Conservation (phyloP, 1,140 invertebrate species). For the Pachypeltis micranthus region DNA sequence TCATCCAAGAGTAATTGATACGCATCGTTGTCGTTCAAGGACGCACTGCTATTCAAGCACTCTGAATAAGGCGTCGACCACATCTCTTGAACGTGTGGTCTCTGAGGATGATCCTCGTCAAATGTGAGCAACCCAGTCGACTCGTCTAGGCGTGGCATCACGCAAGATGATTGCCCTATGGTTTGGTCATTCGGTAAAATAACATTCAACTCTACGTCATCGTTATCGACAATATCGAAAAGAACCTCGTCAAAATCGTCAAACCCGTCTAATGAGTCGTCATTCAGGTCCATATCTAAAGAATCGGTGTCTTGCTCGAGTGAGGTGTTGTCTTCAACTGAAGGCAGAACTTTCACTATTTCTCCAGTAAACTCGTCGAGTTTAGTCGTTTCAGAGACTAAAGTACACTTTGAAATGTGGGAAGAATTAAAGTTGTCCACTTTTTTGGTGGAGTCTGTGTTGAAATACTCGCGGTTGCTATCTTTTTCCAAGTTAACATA, state of each 20-base stretch:
- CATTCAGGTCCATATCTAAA: slow-evolving; percentile 20
- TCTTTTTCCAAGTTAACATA: slow-evolving; percentile 18
- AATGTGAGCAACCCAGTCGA: slow-evolving; percentile 14
- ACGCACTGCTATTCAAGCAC: no score
- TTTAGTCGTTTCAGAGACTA: slow-evolving; percentile 8
- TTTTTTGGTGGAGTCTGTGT: background rate
- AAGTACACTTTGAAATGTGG: background rate
- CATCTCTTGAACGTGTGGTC: no score
- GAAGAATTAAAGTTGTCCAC: background rate
- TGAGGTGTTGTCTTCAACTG: background rate
- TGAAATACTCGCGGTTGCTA: background rate
- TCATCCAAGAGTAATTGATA: slow-evolving; percentile 8
- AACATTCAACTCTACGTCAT: background rate
- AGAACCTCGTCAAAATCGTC: slow-evolving; percentile 18
- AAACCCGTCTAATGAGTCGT: slow-evolving; percentile 20
- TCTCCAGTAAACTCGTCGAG: slow-evolving; percentile 16
- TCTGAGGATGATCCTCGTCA: no score
- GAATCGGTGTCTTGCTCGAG: slow-evolving; percentile 14
- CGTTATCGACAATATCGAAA: slow-evolving; percentile 12
- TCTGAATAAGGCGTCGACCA: no score
- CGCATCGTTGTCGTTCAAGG: background rate
- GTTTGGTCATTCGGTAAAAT: background rate
- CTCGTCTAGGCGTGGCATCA: slow-evolving; percentile 15
- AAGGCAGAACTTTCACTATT: slow-evolving; percentile 9
- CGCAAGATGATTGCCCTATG: background rate